These are phyloP conservation scores for Phaonia tiefii DNA, from an alignment of 2,888 invertebrate species.

Conservation along the genomic window DNA sequence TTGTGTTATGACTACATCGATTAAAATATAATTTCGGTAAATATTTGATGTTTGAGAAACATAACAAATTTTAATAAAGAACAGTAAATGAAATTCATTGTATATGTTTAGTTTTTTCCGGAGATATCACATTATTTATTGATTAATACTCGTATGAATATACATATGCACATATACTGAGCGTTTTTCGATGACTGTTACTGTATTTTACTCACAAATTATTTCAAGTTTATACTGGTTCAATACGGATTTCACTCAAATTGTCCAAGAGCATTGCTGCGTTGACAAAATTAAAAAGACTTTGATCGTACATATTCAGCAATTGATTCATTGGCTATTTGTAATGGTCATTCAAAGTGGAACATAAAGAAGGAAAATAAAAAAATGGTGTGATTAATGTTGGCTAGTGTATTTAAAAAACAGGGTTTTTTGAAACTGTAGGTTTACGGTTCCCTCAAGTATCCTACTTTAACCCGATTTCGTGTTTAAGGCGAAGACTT, in stretches of 20 bases:
- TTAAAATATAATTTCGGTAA: constrained; percentile 9
- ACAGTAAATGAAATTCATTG: background rate
- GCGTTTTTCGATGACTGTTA: background rate
- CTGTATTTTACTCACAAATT: background rate
- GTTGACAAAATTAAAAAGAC: background rate
- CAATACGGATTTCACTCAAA: background rate
- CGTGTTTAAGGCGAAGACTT: too few relatives aligned
- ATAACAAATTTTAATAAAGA: background rate
- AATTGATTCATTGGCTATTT: background rate
- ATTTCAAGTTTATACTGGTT: constrained; percentile 20
- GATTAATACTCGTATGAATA: background rate
- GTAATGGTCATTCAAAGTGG: too few relatives aligned
- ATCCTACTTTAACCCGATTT: too few relatives aligned
- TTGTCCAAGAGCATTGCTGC: background rate
- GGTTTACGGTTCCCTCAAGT: too few relatives aligned
- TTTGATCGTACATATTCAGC: background rate
- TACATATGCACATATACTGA: background rate
- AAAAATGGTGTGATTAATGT: too few relatives aligned
- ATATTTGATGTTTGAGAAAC: background rate
- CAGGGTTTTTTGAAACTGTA: too few relatives aligned
- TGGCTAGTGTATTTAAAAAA: too few relatives aligned
- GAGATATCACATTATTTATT: background rate
- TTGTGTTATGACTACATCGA: too few relatives aligned
- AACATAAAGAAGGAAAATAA: too few relatives aligned
- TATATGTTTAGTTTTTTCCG: background rate